Conservation (phyloP, 2,113 vertebrate genomes). For the Stigmatopora argus region DNA sequence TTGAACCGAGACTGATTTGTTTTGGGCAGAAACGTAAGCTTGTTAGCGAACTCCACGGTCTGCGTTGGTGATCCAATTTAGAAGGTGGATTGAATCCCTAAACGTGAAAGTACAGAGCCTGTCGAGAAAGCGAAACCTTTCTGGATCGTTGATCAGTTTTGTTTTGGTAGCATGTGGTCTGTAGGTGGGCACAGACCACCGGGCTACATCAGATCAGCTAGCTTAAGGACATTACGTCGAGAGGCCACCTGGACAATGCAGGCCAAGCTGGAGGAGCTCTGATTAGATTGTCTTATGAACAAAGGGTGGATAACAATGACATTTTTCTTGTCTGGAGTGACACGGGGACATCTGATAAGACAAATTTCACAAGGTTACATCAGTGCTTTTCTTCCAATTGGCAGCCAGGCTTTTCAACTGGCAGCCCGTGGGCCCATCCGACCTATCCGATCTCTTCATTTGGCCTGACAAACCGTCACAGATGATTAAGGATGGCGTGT, state of each 20-base stretch:
- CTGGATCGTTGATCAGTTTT: constrained; percentile 31
- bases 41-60: constrained; percentile 31
- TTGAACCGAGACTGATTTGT: constrained; percentile 21
- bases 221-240: constrained; percentile 51
- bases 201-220: constrained; percentile 45
- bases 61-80: constrained; percentile 39
- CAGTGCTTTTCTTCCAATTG: neutral
- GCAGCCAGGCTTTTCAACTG: neutral
- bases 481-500: too few relatives aligned
- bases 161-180: constrained; percentile 10
- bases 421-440: too few relatives aligned
- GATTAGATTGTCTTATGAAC: constrained; percentile 59
- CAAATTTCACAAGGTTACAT: constrained; percentile 31
- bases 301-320: constrained; percentile 39
- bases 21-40: constrained; percentile 31
- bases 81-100: constrained; percentile 27
- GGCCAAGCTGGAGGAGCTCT: constrained; percentile 39
- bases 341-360: constrained; percentile 57
- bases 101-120: constrained; percentile 40
- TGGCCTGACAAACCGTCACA: too few relatives aligned
- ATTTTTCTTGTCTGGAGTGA: constrained; percentile 53
- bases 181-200: constrained; percentile 15
- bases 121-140: constrained; percentile 31
- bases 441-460: too few relatives aligned
- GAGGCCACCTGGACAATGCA: constrained; percentile 57